Base-by-base conservation (phyloP, 2,888 invertebrate species). In the Drosophila atripex region DNA sequence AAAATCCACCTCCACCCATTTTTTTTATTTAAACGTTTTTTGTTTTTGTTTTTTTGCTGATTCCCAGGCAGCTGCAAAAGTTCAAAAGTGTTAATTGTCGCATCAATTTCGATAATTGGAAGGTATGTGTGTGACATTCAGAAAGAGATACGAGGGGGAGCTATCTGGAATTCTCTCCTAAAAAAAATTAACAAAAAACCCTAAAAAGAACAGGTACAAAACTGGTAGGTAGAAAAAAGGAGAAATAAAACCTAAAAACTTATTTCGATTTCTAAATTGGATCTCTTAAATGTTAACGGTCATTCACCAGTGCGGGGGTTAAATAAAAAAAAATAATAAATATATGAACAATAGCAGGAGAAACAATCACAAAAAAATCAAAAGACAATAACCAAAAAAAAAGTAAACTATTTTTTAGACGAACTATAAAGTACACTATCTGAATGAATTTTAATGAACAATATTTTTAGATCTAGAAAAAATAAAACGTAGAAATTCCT, bases 61-160 rank as follows among this genome's bases (percentile, higher is more conserved):
- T 35, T 35, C 14, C 12, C 35, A 30, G 12, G 14, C 53, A 28
- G 57, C 60, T 21, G 78, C 49, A 55, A 65, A 71, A 75, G 84
- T 87, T 84, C 85, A 84, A 72, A 49, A 76, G 84, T 84, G 84
- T 84, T 84, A 84, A 84, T 87, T 84, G 78, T 73, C 71, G 77
- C 77, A 76, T 84, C 75, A 77, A 85, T 85, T 85, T 76, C 53
- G 78, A 75, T 84, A 87, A 86, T 84, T 86, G 80, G 35, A 64
- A 71, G 71, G 71, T 71, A 56, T 39, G 35, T 32, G 35, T 32
- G 32, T 14, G 35, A 35, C 35, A 35, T n/a, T 35, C 35, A 35
- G 7, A 35, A 35, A 14, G 7, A 35, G n/a, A 12, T 32, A 12
- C 32, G 32, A 32, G 32, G 32, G n/a, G 11, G 4, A 32, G 5